Conservation (phyloP, 2,797 vertebrate species). For the Pristis pectinata region DNA sequence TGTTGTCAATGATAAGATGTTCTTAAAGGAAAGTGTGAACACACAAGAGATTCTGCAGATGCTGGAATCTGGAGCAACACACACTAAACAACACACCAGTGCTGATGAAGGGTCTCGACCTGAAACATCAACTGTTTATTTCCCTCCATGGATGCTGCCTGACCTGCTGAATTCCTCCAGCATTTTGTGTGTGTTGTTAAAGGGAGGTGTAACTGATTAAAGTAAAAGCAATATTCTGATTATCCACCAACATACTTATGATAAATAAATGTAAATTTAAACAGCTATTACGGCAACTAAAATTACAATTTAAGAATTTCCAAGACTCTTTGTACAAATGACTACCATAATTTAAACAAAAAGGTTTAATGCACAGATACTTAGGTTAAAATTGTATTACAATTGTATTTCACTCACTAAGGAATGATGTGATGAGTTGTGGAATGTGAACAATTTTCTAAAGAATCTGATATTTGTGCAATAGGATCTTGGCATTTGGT, state of each 20-base stretch:
- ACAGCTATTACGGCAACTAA: not conserved
- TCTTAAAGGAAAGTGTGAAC: too few relatives aligned
- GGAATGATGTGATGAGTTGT: not conserved
- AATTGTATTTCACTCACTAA: not conserved
- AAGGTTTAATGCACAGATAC: not conserved
- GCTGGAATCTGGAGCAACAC: too few relatives aligned
- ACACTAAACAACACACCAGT: too few relatives aligned
- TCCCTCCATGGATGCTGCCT: too few relatives aligned
- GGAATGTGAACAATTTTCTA: not conserved
- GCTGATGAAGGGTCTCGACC: too few relatives aligned
- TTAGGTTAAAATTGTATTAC: not conserved
- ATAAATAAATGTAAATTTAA: not conserved
- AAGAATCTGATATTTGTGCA: not conserved
- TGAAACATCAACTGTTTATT: too few relatives aligned
- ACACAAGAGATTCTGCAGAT: too few relatives aligned
- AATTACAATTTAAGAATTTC: not conserved
- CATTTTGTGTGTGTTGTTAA: not conserved
- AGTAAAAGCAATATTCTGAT: not conserved
- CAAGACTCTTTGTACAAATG: not conserved
- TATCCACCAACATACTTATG: not conserved
- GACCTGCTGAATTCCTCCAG: too few relatives aligned
- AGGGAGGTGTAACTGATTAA: not conserved
- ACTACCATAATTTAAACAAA: not conserved
- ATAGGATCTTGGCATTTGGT: slow-evolving; percentile 60
- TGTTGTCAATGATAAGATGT: not conserved